These are phyloP conservation scores for Streblospio benedicti DNA, from an alignment of 1,140 invertebrate genomes.

Conservation along the genomic window DNA sequence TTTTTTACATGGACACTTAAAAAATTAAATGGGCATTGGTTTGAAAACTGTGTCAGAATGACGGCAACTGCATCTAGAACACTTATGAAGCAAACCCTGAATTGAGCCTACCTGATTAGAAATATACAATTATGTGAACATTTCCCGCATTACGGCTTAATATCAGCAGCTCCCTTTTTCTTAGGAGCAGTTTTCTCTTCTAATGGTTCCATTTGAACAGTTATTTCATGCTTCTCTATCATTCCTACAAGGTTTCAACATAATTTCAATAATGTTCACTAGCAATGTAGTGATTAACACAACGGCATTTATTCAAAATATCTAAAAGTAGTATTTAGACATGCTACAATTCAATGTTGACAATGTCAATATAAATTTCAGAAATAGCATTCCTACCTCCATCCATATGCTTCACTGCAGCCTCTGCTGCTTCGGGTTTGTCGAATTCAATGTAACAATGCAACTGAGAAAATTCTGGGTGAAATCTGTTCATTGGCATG, in stretches of 20 bases:
- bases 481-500: constrained; percentile 75
- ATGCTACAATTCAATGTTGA: not conserved
- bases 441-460: constrained; percentile 93
- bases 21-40: too few species aligned
- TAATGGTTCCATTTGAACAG: not conserved
- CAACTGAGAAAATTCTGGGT: constrained; percentile 74
- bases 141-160: not conserved
- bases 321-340: not conserved
- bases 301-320: not conserved
- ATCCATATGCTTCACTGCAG: constrained; percentile 99
- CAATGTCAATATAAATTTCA: not conserved
- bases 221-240: constrained; percentile 8
- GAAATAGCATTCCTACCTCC: constrained; percentile 59
- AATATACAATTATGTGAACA: not conserved
- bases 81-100: not conserved
- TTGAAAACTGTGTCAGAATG: not conserved
- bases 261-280: not conserved
- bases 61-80: not conserved
- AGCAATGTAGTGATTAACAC: not conserved
- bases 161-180: not conserved
- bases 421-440: constrained; percentile 88
- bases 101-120: not conserved
- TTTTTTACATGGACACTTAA: too few species aligned
- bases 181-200: not conserved
- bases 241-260: constrained; percentile 1